Percentiles rank a stretch among this genome's conserved stretches.
Evolutionary conservation across 2,113 vertebrate species (phyloP).

Genomic region (Herpailurus yagouaroundi): DNA sequence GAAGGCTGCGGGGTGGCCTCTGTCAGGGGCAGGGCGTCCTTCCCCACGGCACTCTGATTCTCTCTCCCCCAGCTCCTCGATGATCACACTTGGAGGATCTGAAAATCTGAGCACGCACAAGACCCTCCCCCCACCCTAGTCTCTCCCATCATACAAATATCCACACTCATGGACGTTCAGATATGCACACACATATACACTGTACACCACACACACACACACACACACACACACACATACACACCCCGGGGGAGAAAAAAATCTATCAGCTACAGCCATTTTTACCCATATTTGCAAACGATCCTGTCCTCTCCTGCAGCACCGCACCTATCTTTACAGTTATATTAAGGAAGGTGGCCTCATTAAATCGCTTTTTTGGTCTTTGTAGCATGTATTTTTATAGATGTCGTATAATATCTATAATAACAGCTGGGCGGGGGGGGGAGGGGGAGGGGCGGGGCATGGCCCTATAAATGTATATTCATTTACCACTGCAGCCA

Average conservation of each 20-base stretch:
- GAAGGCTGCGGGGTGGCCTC: rapidly evolving
- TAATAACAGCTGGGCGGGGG: not conserved
- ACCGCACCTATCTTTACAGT: not conserved
- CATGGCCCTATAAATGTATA: constrained; percentile 1
- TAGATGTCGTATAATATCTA: not conserved
- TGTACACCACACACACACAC: rapidly evolving
- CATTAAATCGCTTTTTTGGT: constrained; percentile 12
- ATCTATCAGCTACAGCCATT: not conserved
- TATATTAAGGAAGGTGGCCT: not conserved
- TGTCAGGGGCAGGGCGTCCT: not conserved
- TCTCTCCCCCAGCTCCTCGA: not conserved
- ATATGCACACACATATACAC: rapidly evolving
- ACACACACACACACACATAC: too few relatives aligned
- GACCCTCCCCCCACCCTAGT: not conserved
- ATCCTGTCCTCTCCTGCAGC: not conserved
- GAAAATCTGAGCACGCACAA: not conserved
- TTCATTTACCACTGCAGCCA: not conserved
- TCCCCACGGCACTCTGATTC: not conserved
- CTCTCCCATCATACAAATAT: not conserved
- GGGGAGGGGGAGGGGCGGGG: not conserved
- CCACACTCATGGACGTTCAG: not conserved
- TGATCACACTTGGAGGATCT: not conserved
- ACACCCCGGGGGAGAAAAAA: too few relatives aligned
- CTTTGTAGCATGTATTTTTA: not conserved
- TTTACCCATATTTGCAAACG: not conserved